Conservation (phyloP, 23 tunicate species). For the Trididemnum miniatum region DNA sequence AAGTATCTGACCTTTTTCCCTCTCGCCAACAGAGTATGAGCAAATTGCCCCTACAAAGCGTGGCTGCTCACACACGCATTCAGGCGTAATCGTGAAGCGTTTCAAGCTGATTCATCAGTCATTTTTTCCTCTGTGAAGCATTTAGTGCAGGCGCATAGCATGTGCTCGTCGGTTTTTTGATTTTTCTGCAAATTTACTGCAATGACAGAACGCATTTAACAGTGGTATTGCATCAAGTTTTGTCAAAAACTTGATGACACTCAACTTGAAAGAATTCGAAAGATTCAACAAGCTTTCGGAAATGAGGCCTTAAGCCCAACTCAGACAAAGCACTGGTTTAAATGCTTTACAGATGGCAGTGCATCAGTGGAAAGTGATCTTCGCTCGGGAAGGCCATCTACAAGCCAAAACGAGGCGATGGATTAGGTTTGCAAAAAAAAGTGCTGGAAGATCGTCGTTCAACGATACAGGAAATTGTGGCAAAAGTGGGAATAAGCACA, state of each 20-base stretch:
- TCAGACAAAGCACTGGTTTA: constrained; percentile 28
- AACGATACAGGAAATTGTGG: constrained; percentile 9
- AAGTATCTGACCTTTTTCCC: constrained; percentile 1
- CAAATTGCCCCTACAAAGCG: neutral
- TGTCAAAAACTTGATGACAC: constrained; percentile 34
- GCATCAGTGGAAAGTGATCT: constrained; percentile 15
- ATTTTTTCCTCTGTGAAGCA: constrained; percentile 6
- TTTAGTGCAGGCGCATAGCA: constrained; percentile 23
- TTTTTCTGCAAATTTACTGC: neutral
- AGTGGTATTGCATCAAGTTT: constrained; percentile 24
- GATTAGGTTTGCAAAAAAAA: constrained; percentile 14
- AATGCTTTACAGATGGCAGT: constrained; percentile 33
- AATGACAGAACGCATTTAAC: constrained; percentile 13
- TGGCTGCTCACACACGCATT: neutral
- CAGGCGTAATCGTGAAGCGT: neutral
- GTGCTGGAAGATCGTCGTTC: constrained; percentile 27
- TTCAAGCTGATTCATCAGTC: constrained; percentile 4
- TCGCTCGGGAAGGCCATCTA: constrained; percentile 39
- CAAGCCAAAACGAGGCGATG: constrained; percentile 31
- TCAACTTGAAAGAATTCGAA: constrained; percentile 37
- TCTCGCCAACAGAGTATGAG: neutral
- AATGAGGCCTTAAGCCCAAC: constrained; percentile 40
- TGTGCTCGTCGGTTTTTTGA: constrained; percentile 22
- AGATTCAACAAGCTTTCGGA: constrained; percentile 40
- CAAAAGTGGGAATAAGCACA: constrained; percentile 25